These are phyloP conservation scores for Pandemis heparana DNA, from an alignment of 2,888 invertebrate species.

Conservation along the genomic window DNA sequence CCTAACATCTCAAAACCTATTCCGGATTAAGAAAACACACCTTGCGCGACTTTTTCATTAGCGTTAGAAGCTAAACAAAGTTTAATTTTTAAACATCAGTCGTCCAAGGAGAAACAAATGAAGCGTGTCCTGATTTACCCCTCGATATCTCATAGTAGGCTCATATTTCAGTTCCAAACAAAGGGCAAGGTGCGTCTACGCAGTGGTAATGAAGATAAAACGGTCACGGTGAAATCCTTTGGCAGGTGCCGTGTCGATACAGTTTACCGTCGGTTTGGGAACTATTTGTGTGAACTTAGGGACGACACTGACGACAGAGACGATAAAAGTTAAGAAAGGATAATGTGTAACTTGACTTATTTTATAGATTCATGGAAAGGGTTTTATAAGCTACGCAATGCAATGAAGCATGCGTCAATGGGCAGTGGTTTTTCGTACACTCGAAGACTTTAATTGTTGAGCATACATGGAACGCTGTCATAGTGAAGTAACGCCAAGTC, in stretches of 20 bases:
- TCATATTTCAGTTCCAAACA: constrained; percentile 57
- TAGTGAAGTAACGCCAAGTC: no score
- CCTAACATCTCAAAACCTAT: background rate
- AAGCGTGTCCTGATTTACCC: constrained; percentile 51
- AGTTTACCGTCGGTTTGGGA: constrained; percentile 2
- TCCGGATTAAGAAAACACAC: constrained; percentile 1
- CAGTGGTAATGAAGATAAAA: constrained; percentile 70
- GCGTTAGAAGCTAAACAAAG: background rate
- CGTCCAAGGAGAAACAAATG: constrained; percentile 50
- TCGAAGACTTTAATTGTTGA: no score
- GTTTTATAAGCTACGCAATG: no score
- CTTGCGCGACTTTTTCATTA: constrained; percentile 13
- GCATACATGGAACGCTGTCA: no score
- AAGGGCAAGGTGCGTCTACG: constrained; percentile 64
- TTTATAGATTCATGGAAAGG: no score
- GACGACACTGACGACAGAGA: background rate
- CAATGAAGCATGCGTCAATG: no score
- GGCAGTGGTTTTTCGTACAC: no score
- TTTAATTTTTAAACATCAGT: constrained; percentile 20
- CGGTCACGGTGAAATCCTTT: constrained; percentile 62
- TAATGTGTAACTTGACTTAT: background rate
- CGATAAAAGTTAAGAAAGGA: background rate
- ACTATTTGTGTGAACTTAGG: background rate
- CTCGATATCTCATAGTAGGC: constrained; percentile 51
- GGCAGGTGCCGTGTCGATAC: constrained; percentile 64